Conservation (phyloP, 2,797 vertebrate genomes). For the Hypotaenidia philippensis region DNA sequence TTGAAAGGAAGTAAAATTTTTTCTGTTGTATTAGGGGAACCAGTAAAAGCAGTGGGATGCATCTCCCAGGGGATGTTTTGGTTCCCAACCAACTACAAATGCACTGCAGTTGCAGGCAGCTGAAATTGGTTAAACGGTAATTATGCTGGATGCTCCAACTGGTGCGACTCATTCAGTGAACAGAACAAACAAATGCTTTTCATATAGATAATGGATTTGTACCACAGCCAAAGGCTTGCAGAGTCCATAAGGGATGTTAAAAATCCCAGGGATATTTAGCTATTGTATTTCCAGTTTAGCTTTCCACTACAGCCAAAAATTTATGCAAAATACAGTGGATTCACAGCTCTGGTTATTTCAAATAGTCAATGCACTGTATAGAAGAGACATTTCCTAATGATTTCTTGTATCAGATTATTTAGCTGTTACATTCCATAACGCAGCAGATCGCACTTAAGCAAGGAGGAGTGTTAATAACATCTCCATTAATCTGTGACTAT, state of each 20-base stretch:
- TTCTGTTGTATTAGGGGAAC: background rate
- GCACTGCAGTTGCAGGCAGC: background rate
- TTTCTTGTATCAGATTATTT: background rate
- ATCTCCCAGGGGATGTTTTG: background rate
- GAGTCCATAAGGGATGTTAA: background rate
- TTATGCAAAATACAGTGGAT: background rate
- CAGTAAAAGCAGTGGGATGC: background rate
- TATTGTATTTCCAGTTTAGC: background rate
- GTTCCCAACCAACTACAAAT: background rate
- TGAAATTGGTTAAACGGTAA: slow-evolving; percentile 38
- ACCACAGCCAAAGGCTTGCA: background rate
- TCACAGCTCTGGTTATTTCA: background rate
- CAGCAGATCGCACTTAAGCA: background rate
- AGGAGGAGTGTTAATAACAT: background rate
- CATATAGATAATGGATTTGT: slow-evolving; percentile 17
- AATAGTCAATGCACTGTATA: background rate
- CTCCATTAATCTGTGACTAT: background rate
- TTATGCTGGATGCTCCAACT: background rate
- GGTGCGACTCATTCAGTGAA: background rate
- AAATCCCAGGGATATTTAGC: background rate
- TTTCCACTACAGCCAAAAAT: background rate
- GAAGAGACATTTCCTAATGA: background rate
- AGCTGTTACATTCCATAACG: background rate
- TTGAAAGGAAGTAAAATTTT: background rate
- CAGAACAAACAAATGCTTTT: slow-evolving; percentile 29